Evolutionary conservation across 2,113 vertebrate genomes (phyloP).

Genomic region (Carassius auratus): DNA sequence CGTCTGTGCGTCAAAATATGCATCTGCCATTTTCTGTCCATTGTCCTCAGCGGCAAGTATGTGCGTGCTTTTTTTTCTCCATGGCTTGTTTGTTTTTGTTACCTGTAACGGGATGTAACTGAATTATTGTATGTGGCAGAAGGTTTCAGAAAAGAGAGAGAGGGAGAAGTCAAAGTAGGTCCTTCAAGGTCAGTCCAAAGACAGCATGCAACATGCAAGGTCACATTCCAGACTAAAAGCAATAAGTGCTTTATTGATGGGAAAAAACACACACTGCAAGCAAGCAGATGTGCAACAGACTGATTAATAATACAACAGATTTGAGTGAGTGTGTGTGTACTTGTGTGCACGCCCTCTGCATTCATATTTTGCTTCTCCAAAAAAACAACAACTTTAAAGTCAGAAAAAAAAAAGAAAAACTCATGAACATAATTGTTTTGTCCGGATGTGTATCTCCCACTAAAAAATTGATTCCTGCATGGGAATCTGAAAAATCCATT

Average conservation of each 20-base stretch:
- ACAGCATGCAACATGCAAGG: conserved; percentile 79
- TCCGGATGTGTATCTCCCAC: conserved; percentile 47
- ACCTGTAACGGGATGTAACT: conserved; percentile 58
- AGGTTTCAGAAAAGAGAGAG: conserved; percentile 57
- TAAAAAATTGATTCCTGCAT: conserved; percentile 67
- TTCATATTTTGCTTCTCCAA: conserved; percentile 19
- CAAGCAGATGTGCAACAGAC: conserved; percentile 74
- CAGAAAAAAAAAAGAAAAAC: conserved; percentile 3
- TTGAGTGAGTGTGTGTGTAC: conserved; percentile 58
- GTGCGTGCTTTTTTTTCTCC: conserved; percentile 51
- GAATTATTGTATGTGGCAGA: conserved; percentile 68
- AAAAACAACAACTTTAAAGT: conserved; percentile 27
- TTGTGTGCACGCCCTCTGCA: conserved; percentile 8
- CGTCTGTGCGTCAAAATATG: conserved; percentile 68
- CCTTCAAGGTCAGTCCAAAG: conserved; percentile 84
- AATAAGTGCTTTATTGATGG: conserved; percentile 93
- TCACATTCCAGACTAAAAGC: conserved; percentile 86
- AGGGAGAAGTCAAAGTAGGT: conserved; percentile 73
- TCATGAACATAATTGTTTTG: conserved; percentile 53
- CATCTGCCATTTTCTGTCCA: conserved; percentile 69
- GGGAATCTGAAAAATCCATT: conserved; percentile 70
- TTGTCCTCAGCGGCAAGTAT: conserved; percentile 63
- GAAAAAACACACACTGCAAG: conserved; percentile 68
- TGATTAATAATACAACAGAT: conserved; percentile 80
- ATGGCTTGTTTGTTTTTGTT: conserved; percentile 66